Evolutionary conservation across 2,113 vertebrate species (phyloP), one percentile per base, ranked within the genome.

Genomic region (Cervus canadensis): DNA sequence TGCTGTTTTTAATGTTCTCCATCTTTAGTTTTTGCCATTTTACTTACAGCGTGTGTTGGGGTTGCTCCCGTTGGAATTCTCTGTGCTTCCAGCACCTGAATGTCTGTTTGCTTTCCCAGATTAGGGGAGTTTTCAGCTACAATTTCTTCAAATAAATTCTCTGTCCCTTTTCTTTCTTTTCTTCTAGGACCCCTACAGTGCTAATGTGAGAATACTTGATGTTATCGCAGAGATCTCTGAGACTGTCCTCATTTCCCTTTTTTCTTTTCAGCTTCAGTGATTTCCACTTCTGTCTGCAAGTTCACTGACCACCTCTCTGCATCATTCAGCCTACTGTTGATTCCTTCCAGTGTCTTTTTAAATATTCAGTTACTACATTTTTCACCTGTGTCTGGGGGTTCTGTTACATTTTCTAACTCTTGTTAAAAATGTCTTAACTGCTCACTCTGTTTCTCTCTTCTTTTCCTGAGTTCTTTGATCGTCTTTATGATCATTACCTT

Each of bases 1-100:
- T 36, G 33, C 30, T 52, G 6, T 21, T n/a, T 4, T 7, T 21
- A 13, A 4, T 2, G 9, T 13, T 23, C 5, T n/a, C 5, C 33
- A 1, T 14, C 81, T 56, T 1, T 14, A 5, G 13, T 1, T 8
- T 25, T 15, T 36, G 81, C 81, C 21, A 9, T 25, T 14, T 56
- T 15, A 4, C 7, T 83, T 4, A 7, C 30, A n/a, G 25, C 7
- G 33, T 36, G 50, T 56, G 50, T 15, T 3, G 21, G 48, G 5
- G 48, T n/a, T 36, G 11, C 50, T 36, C 50, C 33, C 4, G 3
- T 36, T 36, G 54, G 23, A 36, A 30, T 30, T 54, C 79, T 52
- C 30, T 82, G 48, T n/a, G 48, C 48, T n/a, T n/a, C 30, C 48
- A 13, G 48, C 13, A 82, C 48, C 17, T n/a, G 48, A 52, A 52